phyloP scores from a whole-genome alignment of 2,113 vertebrate species.

The Plecotus auritus region DNA sequence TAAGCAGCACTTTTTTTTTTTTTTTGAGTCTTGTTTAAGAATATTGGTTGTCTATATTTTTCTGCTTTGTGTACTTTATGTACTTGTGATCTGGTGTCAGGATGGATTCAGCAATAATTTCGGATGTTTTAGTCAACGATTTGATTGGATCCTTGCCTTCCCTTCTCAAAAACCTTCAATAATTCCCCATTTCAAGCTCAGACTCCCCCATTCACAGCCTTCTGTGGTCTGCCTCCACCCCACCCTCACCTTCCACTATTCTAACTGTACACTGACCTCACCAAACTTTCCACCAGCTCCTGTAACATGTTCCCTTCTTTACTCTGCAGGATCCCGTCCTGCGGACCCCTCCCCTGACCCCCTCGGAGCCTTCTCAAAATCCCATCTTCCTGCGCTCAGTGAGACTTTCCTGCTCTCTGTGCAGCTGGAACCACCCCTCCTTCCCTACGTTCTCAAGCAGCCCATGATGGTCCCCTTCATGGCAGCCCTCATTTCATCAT shows the following conservation, averaged over 20 bases:
- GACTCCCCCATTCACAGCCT: background rate
- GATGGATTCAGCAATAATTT: slow-evolving; percentile 28
- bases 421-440: background rate
- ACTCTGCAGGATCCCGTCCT: background rate
- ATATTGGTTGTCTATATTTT: slow-evolving; percentile 31
- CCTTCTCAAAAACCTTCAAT: background rate
- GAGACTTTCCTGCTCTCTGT: no score
- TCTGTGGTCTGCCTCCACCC: background rate
- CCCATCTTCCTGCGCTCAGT: background rate
- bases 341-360: background rate
- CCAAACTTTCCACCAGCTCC: background rate
- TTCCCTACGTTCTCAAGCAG: background rate
- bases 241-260: background rate
- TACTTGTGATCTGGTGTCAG: slow-evolving; percentile 5
- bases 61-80: background rate
- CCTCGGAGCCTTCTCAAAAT: background rate
- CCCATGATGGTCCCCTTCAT: rapidly evolving
- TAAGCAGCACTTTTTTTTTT: background rate
- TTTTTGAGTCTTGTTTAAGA: slow-evolving; percentile 22
- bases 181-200: background rate
- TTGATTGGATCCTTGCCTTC: background rate
- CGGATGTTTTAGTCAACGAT: slow-evolving; percentile 11
- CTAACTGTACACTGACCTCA: background rate
- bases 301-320: background rate
- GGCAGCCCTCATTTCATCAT: background rate